phyloP scores from a whole-genome alignment of 2,888 invertebrate species.

The Oscheius sp. region DNA sequence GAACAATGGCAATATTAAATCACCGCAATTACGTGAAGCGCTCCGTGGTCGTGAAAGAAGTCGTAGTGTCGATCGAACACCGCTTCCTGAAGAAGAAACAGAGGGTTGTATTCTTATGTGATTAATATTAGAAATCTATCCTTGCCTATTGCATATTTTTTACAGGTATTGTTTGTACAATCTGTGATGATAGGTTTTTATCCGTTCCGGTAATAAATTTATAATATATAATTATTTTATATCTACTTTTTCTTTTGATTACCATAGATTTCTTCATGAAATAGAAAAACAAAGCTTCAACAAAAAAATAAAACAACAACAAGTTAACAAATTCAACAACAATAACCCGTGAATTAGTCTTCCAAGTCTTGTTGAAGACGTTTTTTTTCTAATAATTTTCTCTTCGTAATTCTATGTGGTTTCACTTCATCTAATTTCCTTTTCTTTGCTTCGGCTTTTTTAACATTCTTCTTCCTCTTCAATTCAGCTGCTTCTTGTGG shows the following conservation, averaged over 20 bases:
- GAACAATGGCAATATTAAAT: neutral
- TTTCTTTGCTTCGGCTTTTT: slow-evolving; percentile 52
- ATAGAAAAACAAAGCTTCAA: too few species aligned
- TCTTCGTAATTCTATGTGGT: slow-evolving; percentile 59
- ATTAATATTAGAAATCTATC: neutral
- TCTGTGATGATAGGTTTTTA: slow-evolving; percentile 5
- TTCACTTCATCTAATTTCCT: slow-evolving; percentile 59
- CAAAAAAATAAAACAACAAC: too few species aligned
- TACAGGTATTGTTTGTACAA: slow-evolving; percentile 18
- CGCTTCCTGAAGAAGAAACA: neutral
- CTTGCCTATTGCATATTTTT: neutral
- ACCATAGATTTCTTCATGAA: too few species aligned
- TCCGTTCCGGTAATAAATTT: too few species aligned
- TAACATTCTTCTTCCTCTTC: slow-evolving; percentile 56
- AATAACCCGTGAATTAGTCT: too few species aligned
- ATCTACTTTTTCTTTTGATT: neutral
- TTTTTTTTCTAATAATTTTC: slow-evolving; percentile 39
- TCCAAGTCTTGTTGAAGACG: slow-evolving; percentile 22
- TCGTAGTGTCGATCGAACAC: slow-evolving; percentile 41
- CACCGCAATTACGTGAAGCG: neutral
- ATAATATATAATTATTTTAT: neutral
- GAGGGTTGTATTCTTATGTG: slow-evolving; percentile 29
- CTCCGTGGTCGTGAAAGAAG: slow-evolving; percentile 38
- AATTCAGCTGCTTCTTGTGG: slow-evolving; percentile 50
- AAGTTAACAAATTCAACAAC: neutral